Evolutionary conservation across 2,113 vertebrate species (phyloP), one percentile per base, ranked within the genome.

Genomic region (Entomyzon cyanotis): DNA sequence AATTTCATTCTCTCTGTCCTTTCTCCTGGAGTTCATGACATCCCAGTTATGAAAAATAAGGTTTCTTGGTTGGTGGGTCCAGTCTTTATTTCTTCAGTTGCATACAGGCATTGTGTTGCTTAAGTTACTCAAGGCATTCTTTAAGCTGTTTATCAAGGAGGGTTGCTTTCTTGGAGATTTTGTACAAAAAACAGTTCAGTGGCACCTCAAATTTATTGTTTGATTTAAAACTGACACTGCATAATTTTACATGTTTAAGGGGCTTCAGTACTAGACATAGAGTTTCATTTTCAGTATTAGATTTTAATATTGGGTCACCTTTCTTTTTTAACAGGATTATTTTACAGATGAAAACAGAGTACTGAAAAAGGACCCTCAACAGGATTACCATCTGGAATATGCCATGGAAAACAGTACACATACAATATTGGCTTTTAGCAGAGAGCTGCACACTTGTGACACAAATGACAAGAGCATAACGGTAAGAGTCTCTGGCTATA

Each of bases 341-440:
- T 98, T 98, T 95, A 98, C 98, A 88, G 98, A 98, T 96, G 94
- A 97, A 80, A 98, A 97, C 62, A 98, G 98, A 96, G 96, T 96
- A 49, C 95, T 99, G n/a, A 98, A 96, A 93, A 98, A 96, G 95
- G 99, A 99, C 41, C 27, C 93, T 22, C 97, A 98, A 35, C 98
- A 99, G 95, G 98, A 98, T 96, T 99, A 99, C 80, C 98, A 94
- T 47, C 97, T 99, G 71, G 98, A 98, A 27, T 99, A 99, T 64
- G 98, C 98, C 56, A 98, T 98, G 97, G 98, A 99, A 96, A 99
- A 99, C 69, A 96, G 91, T 47, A 99, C 98, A 12, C 98, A 99
- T 62, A 99, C 99, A 8, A 75, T 98, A 64, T 77, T 99, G 83
- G 98, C 97, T 59, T 99, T 99, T 94, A 98, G 96, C 91, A 97